Percentiles rank a stretch among this genome's conserved stretches.
phyloP scores from a whole-genome alignment of 2,797 vertebrate species.

The Pseudopleuronectes americanus region DNA sequence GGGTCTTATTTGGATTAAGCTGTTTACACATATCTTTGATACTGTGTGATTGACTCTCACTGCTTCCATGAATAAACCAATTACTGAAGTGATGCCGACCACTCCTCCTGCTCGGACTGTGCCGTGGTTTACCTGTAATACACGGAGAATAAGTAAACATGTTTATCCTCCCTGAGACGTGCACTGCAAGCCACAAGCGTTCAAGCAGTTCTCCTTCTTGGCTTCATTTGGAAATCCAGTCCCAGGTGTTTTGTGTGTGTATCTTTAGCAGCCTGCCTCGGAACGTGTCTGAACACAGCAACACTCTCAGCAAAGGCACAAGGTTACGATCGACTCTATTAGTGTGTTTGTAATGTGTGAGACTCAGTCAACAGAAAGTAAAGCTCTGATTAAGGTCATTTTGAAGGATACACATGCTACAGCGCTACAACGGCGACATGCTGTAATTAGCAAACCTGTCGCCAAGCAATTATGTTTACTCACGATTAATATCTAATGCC shows the following conservation, averaged over 20 bases:
- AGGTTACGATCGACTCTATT: slow-evolving; percentile 13
- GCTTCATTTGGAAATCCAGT: neutral
- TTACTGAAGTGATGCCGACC: slow-evolving; percentile 15
- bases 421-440: neutral
- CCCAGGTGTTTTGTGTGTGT: neutral
- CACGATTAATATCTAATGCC: neutral
- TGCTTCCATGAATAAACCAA: slow-evolving; percentile 36
- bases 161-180: slow-evolving; percentile 15
- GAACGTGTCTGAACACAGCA: slow-evolving; percentile 4
- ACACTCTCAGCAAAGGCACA: slow-evolving; percentile 10
- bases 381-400: slow-evolving; percentile 20
- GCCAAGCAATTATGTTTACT: slow-evolving; percentile 2
- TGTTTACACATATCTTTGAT: slow-evolving; percentile 44
- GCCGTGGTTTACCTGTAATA: slow-evolving; percentile 28
- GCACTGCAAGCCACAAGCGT: slow-evolving; percentile 19
- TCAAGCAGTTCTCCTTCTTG: neutral
- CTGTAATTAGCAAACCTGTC: slow-evolving; percentile 4
- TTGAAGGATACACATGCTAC: slow-evolving; percentile 1
- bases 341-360: neutral
- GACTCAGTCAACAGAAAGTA: neutral
- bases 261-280: neutral
- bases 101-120: neutral
- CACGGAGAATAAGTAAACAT: slow-evolving; percentile 14
- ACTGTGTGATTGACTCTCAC: slow-evolving; percentile 22
- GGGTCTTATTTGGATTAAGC: slow-evolving; percentile 47